Evolutionary conservation across 2,888 invertebrate species (phyloP), one percentile per base, ranked within the genome.

Genomic region (Drosophila stalkeri): DNA sequence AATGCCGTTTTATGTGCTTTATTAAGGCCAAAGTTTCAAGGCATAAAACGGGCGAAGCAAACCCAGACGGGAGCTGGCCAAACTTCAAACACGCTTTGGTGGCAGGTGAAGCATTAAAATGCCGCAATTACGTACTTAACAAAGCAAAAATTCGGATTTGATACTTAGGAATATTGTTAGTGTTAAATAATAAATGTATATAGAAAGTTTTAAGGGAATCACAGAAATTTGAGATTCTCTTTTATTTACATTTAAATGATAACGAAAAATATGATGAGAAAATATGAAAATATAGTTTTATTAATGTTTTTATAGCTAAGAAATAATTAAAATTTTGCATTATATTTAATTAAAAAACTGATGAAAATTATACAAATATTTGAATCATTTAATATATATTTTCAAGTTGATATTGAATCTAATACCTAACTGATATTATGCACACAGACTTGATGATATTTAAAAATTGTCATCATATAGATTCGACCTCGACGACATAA

Each of bases 31-130:
- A 69, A 73, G 54, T 64, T 62, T 56, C 62, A 46, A 20, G 60
- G 44, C 59, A 63, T 66, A 52, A 44, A 69, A 64, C 56, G 14
- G 27, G 4, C 12, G 14, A 33, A 2, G 16, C 4, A 35, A 14
- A 31, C 7, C n/a, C 11, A 54, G 35, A 3, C n/a, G 37, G 33
- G 12, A 41, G 20, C 12, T 4, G 35, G 12, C n/a, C 31, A 0
- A 74, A 75, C 76, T 83, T 89, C 84, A 89, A 79, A 85, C 43
- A 54, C 66, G 73, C 79, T 72, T 75, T 73, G 75, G 84, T 76
- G 84, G 49, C 84, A 84, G 89, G 89, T 84, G 86, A 86, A 81
- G 81, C 84, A 88, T 88, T 84, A 80, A 84, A 86, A 73, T 73
- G 73, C 67, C 75, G 57, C 83, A 83, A 89, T 89, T 86, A 83